Conservation (phyloP, 2,888 invertebrate species). For the Ectemnius lituratus region DNA sequence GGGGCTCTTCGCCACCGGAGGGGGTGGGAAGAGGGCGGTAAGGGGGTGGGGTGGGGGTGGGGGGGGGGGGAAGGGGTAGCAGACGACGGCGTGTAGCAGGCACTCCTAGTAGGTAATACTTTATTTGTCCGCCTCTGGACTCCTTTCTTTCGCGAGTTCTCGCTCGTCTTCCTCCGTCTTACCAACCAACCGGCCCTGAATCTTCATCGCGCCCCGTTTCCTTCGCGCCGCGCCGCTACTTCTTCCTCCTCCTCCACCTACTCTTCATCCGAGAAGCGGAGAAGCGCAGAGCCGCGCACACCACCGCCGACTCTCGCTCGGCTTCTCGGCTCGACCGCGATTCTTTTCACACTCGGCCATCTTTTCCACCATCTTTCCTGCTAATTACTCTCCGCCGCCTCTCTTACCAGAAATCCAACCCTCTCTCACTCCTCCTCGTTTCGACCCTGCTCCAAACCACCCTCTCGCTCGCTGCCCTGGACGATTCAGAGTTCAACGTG, state of each 20-base stretch:
- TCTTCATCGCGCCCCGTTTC: slow-evolving; percentile 9
- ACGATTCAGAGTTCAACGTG: too few species aligned
- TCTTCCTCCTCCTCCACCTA: slow-evolving; percentile 31
- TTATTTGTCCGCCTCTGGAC: slow-evolving; percentile 61
- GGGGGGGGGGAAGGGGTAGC: slow-evolving; percentile 5
- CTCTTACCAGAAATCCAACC: slow-evolving; percentile 43
- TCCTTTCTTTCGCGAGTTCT: slow-evolving; percentile 20
- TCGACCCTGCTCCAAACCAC: neutral
- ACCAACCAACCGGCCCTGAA: too few species aligned
- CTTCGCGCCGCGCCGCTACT: slow-evolving; percentile 33
- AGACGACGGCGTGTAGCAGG: slow-evolving; percentile 33
- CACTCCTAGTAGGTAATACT: slow-evolving; percentile 57
- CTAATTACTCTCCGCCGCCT: slow-evolving; percentile 66
- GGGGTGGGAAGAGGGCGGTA: neutral
- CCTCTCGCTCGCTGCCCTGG: neutral
- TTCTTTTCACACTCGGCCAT: slow-evolving; percentile 66
- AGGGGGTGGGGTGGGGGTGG: neutral
- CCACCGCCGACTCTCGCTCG: too few species aligned
- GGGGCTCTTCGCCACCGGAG: neutral
- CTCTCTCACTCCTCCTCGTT: neutral
- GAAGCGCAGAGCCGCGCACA: too few species aligned
- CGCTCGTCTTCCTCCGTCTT: neutral
- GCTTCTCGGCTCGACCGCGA: slow-evolving; percentile 43
- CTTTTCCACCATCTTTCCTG: slow-evolving; percentile 66
- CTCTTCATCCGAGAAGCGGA: slow-evolving; percentile 15